phyloP scores from a whole-genome alignment of 2,797 vertebrate genomes.

The Lepidocolaptes lacrymiger region DNA sequence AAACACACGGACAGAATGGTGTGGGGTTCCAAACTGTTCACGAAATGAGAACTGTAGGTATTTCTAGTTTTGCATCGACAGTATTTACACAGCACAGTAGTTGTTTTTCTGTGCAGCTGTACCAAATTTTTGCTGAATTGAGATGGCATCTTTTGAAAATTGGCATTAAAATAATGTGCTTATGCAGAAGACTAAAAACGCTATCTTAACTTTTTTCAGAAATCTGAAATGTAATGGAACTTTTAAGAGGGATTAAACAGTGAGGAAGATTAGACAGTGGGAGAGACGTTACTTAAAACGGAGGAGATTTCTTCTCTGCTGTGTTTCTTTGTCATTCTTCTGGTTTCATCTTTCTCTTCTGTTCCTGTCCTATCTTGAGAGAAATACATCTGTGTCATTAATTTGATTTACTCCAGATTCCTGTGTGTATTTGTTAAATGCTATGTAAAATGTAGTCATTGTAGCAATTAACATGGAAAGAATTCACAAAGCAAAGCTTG shows the following conservation, averaged over 20 bases:
- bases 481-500: neutral
- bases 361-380: neutral
- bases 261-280: neutral
- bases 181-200: neutral
- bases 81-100: neutral
- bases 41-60: neutral
- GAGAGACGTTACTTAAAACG: neutral
- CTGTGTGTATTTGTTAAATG: neutral
- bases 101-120: neutral
- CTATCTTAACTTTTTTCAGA: neutral
- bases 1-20: neutral
- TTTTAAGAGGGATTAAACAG: neutral
- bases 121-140: neutral
- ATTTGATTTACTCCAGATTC: neutral
- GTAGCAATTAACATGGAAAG: neutral
- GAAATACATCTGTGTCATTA: neutral
- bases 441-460: neutral
- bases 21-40: neutral
- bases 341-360: neutral
- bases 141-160: neutral
- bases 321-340: neutral
- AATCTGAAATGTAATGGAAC: neutral
- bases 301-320: neutral
- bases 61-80: neutral
- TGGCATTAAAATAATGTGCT: neutral